These are phyloP conservation scores for Neoarius graeffei DNA, from an alignment of 2,113 vertebrate genomes.

Conservation along the genomic window DNA sequence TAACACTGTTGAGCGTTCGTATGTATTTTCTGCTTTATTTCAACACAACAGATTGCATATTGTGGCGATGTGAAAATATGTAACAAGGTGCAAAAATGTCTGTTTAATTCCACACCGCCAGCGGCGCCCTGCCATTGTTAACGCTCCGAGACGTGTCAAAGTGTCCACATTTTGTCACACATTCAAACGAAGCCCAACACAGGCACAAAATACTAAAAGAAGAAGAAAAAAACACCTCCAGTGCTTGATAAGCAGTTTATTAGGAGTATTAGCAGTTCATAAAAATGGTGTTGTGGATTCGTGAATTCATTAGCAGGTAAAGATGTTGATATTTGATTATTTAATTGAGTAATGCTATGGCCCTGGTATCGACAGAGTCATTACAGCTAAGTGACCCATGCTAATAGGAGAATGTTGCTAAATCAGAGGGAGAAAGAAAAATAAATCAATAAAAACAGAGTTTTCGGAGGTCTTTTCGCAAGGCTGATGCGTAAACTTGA, in stretches of 20 bases:
- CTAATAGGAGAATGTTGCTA: neutral
- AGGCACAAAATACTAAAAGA: neutral
- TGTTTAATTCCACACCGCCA: conserved; percentile 64
- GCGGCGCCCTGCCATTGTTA: conserved; percentile 71
- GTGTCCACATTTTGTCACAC: conserved; percentile 70
- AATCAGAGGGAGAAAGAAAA: neutral
- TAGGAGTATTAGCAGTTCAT: conserved; percentile 10
- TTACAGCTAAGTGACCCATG: neutral
- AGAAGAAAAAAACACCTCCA: conserved; percentile 47
- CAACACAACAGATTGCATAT: conserved; percentile 71
- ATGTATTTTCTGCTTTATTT: conserved; percentile 68
- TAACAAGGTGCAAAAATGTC: conserved; percentile 72
- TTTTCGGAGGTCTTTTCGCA: neutral
- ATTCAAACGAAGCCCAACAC: conserved; percentile 63
- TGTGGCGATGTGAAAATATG: conserved; percentile 65
- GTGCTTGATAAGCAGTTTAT: conserved; percentile 63
- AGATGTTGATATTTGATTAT: conserved; percentile 7
- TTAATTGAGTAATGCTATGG: neutral
- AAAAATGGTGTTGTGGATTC: neutral
- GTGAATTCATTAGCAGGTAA: neutral
- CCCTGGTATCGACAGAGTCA: neutral
- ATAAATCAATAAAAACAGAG: neutral
- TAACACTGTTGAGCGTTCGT: conserved; percentile 67
- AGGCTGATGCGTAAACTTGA: neutral
- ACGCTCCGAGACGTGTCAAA: conserved; percentile 73